Evolutionary conservation across 2,888 invertebrate genomes (phyloP), one percentile per base, ranked within the genome.

Genomic region (Lycaena phlaeas): DNA sequence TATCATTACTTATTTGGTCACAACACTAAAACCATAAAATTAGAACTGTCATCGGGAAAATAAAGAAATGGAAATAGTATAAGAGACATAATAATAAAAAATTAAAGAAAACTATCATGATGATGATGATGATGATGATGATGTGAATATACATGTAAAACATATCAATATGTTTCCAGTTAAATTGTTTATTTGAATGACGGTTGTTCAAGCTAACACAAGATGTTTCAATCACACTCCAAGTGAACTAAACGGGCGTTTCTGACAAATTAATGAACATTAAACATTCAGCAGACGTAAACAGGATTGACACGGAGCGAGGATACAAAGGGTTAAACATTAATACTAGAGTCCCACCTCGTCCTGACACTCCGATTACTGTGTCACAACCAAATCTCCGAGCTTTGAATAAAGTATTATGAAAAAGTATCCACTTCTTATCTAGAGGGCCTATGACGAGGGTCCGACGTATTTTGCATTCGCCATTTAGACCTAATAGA

Each of bases 331-430:
- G 82, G 81, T 81, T 79, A 66, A 69, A 64, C 76, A 73, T 84
- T 70, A 82, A 84, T 81, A 76, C 73, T 73, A 75, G 67, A 77
- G 57, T 59, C 62, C 62, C 66, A 70, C 73, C 71, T 75, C 73
- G 57, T 62, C 65, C 59, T 76, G 81, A 75, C 77, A 75, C 63
- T 61, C 61, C 77, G 81, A 82, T 82, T 82, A 81, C 60, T 60
- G 73, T 78, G 81, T 79, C 81, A 79, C 75, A 65, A 65, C 69
- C 62, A 67, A 77, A 74, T 68, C 72, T 76, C 70, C 63, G 57
- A 58, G 52, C 61, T 54, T 71, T 82, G 78, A 84, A 82, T 81
- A 82, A 82, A 84, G 81, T 79, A 81, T 82, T 68, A 74, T 71
- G 72, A 84, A 84, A 84, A 84, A 82, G 79, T 76, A 43, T 46